Percentiles rank a stretch among this genome's conserved stretches.
phyloP scores from a whole-genome alignment of 1,140 invertebrate genomes.

The Panulirus ornatus region DNA sequence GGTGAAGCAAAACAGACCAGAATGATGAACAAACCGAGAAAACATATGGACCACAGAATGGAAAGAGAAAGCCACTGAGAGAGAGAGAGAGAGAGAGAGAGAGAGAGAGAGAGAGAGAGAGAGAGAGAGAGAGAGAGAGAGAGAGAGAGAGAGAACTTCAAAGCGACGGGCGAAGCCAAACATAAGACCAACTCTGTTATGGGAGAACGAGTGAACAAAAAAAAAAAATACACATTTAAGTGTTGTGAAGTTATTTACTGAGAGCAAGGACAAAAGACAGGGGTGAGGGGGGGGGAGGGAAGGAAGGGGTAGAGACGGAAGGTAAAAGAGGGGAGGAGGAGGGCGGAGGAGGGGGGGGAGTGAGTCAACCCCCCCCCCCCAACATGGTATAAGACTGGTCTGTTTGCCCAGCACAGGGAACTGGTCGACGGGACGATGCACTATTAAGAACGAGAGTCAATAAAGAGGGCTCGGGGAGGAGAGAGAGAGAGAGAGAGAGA shows the following conservation, averaged over 20 bases:
- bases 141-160: not conserved
- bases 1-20: too few species aligned
- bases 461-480: not conserved
- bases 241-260: too few species aligned
- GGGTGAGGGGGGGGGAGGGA: not conserved
- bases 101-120: not conserved
- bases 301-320: not conserved
- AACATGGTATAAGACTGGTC: too few species aligned
- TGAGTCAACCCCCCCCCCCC: too few species aligned
- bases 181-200: too few species aligned
- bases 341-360: not conserved
- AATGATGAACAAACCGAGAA: too few species aligned
- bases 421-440: not conserved
- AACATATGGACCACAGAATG: not conserved
- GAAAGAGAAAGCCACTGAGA: not conserved
- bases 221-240: too few species aligned
- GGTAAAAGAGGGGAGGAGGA: not conserved
- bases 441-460: not conserved
- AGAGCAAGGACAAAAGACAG: not conserved
- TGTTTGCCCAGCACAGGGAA: not conserved
- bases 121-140: not conserved
- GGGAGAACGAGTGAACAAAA: too few species aligned
- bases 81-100: constrained; percentile 2
- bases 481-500: constrained; percentile 23
- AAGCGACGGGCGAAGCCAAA: too few species aligned